Percentiles rank a stretch among this genome's conserved stretches.
phyloP scores from a whole-genome alignment of 2,888 invertebrate species.

The Drosophila maculinotata region DNA sequence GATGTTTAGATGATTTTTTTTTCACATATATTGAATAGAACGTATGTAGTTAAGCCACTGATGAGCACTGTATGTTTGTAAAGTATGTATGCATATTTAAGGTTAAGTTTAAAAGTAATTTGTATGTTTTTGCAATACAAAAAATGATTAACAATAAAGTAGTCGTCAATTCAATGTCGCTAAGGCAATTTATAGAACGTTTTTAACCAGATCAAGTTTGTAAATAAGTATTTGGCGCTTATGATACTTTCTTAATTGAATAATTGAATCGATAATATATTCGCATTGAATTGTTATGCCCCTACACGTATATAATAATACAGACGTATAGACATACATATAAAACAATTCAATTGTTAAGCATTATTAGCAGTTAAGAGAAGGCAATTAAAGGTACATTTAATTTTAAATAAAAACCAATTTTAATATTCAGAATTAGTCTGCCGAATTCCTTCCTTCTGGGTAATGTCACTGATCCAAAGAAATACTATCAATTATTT shows the following conservation, averaged over 20 bases:
- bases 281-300: constrained; percentile 37
- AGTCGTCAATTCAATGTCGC: constrained; percentile 70
- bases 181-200: constrained; percentile 65
- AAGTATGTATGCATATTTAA: constrained; percentile 73
- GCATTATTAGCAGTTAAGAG: constrained; percentile 75
- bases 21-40: constrained; percentile 51
- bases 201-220: constrained; percentile 61
- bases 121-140: constrained; percentile 72
- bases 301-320: constrained; percentile 18
- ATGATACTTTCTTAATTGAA: constrained; percentile 47
- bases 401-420: constrained; percentile 73
- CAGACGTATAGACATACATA: constrained; percentile 48
- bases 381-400: constrained; percentile 78
- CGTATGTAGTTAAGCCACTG: constrained; percentile 57
- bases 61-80: constrained; percentile 75
- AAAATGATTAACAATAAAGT: constrained; percentile 49
- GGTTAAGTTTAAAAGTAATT: constrained; percentile 61
- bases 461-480: constrained; percentile 1
- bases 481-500: constrained; percentile 11
- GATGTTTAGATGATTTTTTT: constrained; percentile 56
- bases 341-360: constrained; percentile 80
- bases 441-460: background rate
- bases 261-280: constrained; percentile 27
- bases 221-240: constrained; percentile 71
- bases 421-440: constrained; percentile 53